Evolutionary conservation across 2,888 invertebrate species (phyloP).

Genomic region (Achlya flavicornis): DNA sequence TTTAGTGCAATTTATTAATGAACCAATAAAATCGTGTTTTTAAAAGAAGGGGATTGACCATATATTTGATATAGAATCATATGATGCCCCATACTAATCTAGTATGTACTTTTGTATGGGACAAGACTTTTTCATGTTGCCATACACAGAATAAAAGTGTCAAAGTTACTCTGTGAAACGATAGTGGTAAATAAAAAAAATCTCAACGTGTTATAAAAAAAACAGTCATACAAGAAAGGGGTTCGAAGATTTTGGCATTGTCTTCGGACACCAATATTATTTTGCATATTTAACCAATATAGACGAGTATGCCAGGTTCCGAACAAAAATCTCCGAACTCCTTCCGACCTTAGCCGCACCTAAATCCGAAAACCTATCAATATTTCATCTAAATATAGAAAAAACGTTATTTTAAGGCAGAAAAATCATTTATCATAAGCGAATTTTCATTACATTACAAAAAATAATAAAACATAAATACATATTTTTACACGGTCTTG

Average conservation of each 20-base stretch:
- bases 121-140: too few species aligned
- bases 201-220: neutral
- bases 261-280: too few species aligned
- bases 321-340: too few species aligned
- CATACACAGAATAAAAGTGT: too few species aligned
- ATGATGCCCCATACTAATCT: too few species aligned
- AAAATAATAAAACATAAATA: neutral
- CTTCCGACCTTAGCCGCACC: neutral
- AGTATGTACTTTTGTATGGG: too few species aligned
- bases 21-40: neutral
- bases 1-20: neutral
- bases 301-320: too few species aligned
- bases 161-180: too few species aligned
- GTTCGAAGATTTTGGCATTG: too few species aligned
- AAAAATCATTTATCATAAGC: slow-evolving; percentile 8
- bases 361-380: slow-evolving; percentile 5
- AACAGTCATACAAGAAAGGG: neutral
- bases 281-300: too few species aligned
- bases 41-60: too few species aligned
- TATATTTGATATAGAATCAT: too few species aligned
- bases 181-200: neutral
- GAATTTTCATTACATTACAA: neutral
- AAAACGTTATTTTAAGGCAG: slow-evolving; percentile 2
- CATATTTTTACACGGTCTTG: slow-evolving; percentile 1
- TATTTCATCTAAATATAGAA: slow-evolving; percentile 6